Percentiles rank a stretch among this genome's conserved stretches.
phyloP scores from a whole-genome alignment of 2,888 invertebrate species.

The Pyrgus malvae region DNA sequence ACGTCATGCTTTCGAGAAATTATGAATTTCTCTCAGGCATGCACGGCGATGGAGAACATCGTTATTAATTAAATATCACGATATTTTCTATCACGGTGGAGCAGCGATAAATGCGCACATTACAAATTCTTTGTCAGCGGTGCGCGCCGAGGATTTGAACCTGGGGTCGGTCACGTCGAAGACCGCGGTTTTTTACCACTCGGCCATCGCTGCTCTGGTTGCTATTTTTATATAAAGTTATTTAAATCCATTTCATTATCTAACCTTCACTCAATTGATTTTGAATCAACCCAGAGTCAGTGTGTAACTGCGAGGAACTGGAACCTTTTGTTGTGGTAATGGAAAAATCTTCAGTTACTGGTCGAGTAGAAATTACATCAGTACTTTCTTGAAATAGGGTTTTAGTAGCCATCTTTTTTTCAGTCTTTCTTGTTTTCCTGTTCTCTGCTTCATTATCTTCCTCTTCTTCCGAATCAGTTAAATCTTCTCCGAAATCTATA shows the following conservation, averaged over 20 bases:
- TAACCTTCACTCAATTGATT: constrained; percentile 2
- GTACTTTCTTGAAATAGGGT: neutral
- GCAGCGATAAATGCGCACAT: no score
- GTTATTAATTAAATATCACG: no score
- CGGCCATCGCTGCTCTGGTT: no score
- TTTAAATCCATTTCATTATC: neutral
- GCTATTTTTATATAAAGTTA: no score
- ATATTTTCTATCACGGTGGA: no score
- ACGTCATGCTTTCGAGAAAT: no score
- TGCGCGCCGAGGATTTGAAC: no score
- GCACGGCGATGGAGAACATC: no score
- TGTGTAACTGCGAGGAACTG: constrained; percentile 55
- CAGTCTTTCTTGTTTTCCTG: constrained; percentile 11
- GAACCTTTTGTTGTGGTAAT: constrained; percentile 31
- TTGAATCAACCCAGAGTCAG: constrained; percentile 37
- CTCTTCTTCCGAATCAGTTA: constrained; percentile 48
- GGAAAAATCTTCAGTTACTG: constrained; percentile 5
- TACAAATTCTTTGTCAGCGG: no score
- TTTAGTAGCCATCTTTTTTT: constrained; percentile 41
- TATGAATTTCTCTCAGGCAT: no score
- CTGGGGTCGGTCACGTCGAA: no score
- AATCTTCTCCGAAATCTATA: constrained; percentile 52
- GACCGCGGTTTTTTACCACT: no score
- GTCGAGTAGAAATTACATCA: constrained; percentile 1
- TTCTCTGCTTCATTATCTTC: constrained; percentile 11